Base-by-base conservation (phyloP, 2,113 vertebrate genomes). In the Cathartes aura region DNA sequence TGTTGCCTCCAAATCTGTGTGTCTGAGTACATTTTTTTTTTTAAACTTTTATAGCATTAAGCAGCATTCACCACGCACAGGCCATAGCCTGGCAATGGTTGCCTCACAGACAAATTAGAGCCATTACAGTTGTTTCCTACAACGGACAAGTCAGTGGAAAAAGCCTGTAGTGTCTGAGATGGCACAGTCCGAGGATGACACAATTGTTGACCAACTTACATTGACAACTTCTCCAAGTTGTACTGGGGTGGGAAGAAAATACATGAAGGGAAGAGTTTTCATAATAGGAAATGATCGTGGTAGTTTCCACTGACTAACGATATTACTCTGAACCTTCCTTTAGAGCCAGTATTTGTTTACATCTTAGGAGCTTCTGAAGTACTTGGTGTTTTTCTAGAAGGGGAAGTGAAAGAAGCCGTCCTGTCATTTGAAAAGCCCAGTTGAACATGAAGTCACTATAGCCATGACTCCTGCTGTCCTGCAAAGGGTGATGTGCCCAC, bases 71-170 rank as follows among this genome's bases (percentile, higher is more conserved):
- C 24, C 2, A 2, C 43, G 89, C 43, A 64, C 40, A 58, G 24
- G 11, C 78, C 19, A 21, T 40, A 52, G 21, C 0, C 0, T 52
- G 72, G 32, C 36, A 45, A 1, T 23, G 15, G 10, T 63, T 67
- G 32, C 55, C 53, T 76, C 55, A 55, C 26, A 60, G 53, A 52
- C 11, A 50, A 52, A 30, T 66, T 56, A 40, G 59, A 85, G 19
- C 23, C 38, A 58, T 58, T 36, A 24, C 15, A 67, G n/a, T 59
- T 82, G 22, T 68, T 60, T 82, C 27, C 36, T 60, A 9, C 24
- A 76, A 8, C 63, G 45, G 40, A 85, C 8, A 56, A 45, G 48
- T 47, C 68, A 64, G 24, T 64, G 72, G 66, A 75, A 79, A 87
- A 80, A 50, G 8, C 26, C 32, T 70, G 45, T 75, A 72, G 43